Evolutionary conservation across 2,888 invertebrate species (phyloP), one percentile per base, ranked within the genome.

Genomic region (Thecocarcelia acutangulata): DNA sequence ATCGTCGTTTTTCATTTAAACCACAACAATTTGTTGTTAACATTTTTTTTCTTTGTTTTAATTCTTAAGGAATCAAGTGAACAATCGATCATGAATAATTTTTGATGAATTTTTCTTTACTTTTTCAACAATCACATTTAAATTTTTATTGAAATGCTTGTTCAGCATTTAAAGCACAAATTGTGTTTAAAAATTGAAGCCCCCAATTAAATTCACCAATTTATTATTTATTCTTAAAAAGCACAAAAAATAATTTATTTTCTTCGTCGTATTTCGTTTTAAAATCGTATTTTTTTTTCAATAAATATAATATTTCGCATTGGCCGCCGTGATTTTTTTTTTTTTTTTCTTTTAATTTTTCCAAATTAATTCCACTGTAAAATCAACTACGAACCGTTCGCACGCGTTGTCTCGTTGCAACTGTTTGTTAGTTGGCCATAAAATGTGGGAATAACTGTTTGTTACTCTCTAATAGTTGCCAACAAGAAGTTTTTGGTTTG

Each of bases 351-450:
- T 24, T 24, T 24, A 24, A n/a, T n/a, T n/a, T 28, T 46, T 37
- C 37, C 6, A 24, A 33, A 12, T 15, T n/a, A 12, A 21, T 12
- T 8, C 21, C 9, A 66, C 40, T 17, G 37, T 8, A 21, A 48
- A 50, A 84, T 85, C 33, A n/a, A 42, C n/a, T 58, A 17, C 82
- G 64, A 80, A 85, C 88, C 88, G 83, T 85, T 85, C 89, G 86
- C 87, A 85, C 87, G 84, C 88, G 88, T 77, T 87, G 87, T 86
- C 85, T 86, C 85, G 84, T 88, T 86, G 88, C 89, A 88, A 88
- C 88, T 87, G 86, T 78, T 75, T 63, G 69, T 58, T 68, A 74
- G 63, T 52, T 68, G 83, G 80, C 79, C 73, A 77, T 76, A 79
- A 69, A 84, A 81, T 82, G 79, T 80, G 80, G 80, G 52, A 76